These are phyloP conservation scores for Leucophenga maculata DNA, from an alignment of 2,888 invertebrate species.

Conservation along the genomic window DNA sequence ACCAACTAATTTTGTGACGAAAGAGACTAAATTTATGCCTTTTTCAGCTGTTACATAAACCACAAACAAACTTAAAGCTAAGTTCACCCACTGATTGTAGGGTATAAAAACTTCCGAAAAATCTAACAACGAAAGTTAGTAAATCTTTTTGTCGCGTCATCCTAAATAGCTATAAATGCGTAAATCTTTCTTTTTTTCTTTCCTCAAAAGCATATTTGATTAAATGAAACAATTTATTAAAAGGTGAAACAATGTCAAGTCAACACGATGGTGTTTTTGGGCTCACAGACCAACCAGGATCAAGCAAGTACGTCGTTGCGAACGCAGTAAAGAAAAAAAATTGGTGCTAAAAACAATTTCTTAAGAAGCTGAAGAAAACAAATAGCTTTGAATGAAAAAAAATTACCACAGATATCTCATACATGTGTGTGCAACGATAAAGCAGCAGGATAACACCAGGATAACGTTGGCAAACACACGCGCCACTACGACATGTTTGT, in stretches of 20 bases:
- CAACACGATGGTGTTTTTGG: constrained; percentile 36
- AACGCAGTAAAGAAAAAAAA: constrained; percentile 37
- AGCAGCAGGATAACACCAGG: no score
- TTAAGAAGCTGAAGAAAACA: constrained; percentile 48
- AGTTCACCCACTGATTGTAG: no score
- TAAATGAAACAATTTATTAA: constrained; percentile 64
- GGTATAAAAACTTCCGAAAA: no score
- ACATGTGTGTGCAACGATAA: background rate
- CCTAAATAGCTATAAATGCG: constrained; percentile 41
- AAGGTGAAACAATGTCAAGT: constrained; percentile 56
- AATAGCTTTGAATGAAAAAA: background rate
- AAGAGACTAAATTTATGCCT: no score
- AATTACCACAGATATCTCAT: background rate
- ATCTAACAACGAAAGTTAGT: no score
- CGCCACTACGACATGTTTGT: background rate
- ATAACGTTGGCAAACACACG: background rate
- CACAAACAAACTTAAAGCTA: no score
- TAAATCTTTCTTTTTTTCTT: constrained; percentile 51
- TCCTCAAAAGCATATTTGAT: constrained; percentile 56
- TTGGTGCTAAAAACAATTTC: constrained; percentile 49
- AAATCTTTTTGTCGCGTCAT: no score
- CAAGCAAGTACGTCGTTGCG: background rate
- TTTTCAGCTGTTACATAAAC: no score
- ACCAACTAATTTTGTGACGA: no score
- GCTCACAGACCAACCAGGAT: constrained; percentile 19